Conservation (phyloP, 35 echinoderm and acorn worm species). For the Ophiothrix spiculata region DNA sequence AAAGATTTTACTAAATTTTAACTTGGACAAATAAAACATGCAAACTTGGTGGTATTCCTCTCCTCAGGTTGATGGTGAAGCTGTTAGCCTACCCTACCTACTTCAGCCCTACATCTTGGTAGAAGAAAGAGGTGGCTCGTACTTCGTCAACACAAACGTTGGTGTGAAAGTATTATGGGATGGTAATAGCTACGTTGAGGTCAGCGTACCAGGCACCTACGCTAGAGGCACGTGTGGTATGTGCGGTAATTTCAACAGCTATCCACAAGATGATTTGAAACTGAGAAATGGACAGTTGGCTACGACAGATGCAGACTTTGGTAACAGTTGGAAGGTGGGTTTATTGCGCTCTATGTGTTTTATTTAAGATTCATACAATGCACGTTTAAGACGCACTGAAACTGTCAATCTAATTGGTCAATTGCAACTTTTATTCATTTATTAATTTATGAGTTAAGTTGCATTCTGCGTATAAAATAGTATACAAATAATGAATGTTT, state of each 20-base stretch:
- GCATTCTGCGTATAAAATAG: too few species aligned
- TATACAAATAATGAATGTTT: too few species aligned
- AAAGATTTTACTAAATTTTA: neutral
- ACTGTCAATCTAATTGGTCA: too few species aligned
- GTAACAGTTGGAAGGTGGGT: slow-evolving; percentile 95
- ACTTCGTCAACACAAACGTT: slow-evolving; percentile 91
- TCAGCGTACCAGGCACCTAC: slow-evolving; percentile 87
- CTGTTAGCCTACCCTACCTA: slow-evolving; percentile 61
- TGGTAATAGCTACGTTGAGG: slow-evolving; percentile 92
- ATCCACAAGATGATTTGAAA: slow-evolving; percentile 90
- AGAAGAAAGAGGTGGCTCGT: slow-evolving; percentile 65
- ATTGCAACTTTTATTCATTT: too few species aligned
- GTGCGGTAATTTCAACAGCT: slow-evolving; percentile 96
- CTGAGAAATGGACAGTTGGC: slow-evolving; percentile 65
- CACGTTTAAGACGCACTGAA: too few species aligned
- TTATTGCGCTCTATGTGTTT: too few species aligned
- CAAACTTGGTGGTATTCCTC: neutral
- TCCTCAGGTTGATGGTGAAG: slow-evolving; percentile 72
- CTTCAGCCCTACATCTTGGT: slow-evolving; percentile 48
- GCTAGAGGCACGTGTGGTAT: slow-evolving; percentile 79
- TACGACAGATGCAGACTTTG: slow-evolving; percentile 74
- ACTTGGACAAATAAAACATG: neutral
- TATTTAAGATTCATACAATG: too few species aligned
- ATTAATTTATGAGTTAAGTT: too few species aligned
- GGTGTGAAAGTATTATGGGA: slow-evolving; percentile 85